Evolutionary conservation across 2,113 vertebrate species (phyloP), one percentile per base, ranked within the genome.

Genomic region (Circaetus cinerascens): DNA sequence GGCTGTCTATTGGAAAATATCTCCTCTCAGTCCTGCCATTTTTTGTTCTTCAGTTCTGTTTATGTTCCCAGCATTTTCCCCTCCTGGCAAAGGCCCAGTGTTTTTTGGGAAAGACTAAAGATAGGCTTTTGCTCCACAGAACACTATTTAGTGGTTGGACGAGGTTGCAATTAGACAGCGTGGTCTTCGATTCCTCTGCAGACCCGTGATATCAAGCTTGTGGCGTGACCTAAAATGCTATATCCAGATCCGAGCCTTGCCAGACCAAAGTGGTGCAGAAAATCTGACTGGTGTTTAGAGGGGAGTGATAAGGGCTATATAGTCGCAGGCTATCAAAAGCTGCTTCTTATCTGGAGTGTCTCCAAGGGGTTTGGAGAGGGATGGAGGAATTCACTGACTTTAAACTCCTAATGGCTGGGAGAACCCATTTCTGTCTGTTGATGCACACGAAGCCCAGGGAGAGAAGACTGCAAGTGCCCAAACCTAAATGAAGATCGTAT

Each of bases 1-100:
- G 95, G 38, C 67, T 97, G 74, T 56, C 93, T 93, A 79, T 92
- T 96, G 96, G 93, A 97, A 98, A 97, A 95, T 94, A 90, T 95
- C 94, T 97, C 92, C 51, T 91, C 84, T 91, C 19, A 30, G 34
- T 77, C 74, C 79, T 93, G 71, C 93, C 88, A 83, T 82, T 92
- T 95, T 96, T 93, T 94, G 82, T 93, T 93, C 93, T 88, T 79
- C 48, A 40, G 41, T 86, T 95, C 50, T 96, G 91, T 97, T 95
- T 96, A 77, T 97, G 56, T 97, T 97, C 93, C 90, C 95, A 96
- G 68, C 67, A 90, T 92, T 96, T 95, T 89, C 57, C 15, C 77
- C 34, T 81, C 29, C 85, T 98, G 96, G 96, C 85, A 95, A 93
- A 84, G 75, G 29, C 88, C 82, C 83, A 89, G 48, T 92, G 80